Base-by-base conservation (phyloP, 2,797 vertebrate genomes). In the Neosalanx taihuensis region DNA sequence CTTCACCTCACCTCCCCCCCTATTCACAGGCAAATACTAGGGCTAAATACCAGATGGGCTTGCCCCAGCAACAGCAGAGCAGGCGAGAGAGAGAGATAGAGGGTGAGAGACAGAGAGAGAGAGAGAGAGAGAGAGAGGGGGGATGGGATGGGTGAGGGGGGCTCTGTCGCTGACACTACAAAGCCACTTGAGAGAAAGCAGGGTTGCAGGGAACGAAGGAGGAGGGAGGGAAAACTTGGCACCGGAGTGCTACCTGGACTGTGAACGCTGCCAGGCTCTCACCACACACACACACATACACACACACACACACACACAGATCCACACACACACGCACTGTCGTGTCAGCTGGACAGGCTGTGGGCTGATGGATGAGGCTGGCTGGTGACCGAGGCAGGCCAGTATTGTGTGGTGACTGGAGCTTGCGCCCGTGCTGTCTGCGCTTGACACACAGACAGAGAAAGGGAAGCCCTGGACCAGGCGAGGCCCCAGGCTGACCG, bases 21-120 rank as follows among this genome's bases (percentile, higher is more conserved):
- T 88, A 89, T 90, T 91, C 91, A 91, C 84, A 88, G 83, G 82
- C 85, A 89, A 91, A 88, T 83, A 79, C 74, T 84, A 88, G 46
- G 64, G 69, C 79, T 76, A 84, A 89, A 90, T 89, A 85, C 86
- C 92, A 90, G 89, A 88, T 72, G 84, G 89, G 85, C 83, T 72
- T 84, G 79, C 85, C 87, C 85, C 87, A 87, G 87, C 82, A 90
- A 89, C 86, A 71, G 64, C 29, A 33, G 80, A 71, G 71, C 75
- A 65, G 72, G 69, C 70, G 75, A 74, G 81, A 82, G 71, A 63
- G 12, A 68, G 78, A 26, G 70, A 67, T 64, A 37, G 58, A 46
- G 31, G n/a, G 75, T 53, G 67, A 77, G 67, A 63, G 35, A 69
- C 7, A 41, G 64, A 17, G 0, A 71, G 33, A 72, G 68, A 70